These are phyloP conservation scores for Esox niger DNA, from an alignment of 2,113 vertebrate species.

Conservation along the genomic window DNA sequence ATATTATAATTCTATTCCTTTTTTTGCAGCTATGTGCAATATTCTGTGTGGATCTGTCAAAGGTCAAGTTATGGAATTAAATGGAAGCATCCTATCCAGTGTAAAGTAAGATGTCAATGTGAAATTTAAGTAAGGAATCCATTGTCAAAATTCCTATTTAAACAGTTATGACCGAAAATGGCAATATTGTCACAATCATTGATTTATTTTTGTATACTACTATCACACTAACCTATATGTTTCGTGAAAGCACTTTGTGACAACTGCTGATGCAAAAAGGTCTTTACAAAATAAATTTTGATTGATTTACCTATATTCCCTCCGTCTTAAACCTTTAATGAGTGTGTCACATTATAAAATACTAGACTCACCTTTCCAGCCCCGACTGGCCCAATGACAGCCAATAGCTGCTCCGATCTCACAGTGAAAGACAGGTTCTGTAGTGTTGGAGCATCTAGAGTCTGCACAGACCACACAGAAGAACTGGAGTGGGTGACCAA, in stretches of 20 bases:
- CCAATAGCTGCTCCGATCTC: conserved; percentile 81
- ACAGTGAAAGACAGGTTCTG: conserved; percentile 81
- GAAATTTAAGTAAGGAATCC: background rate
- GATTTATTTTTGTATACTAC: no score
- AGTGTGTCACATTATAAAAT: background rate
- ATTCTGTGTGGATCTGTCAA: no score
- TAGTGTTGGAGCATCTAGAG: conserved; percentile 79
- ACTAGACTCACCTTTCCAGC: conserved; percentile 83
- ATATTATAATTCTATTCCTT: no score
- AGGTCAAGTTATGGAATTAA: no score
- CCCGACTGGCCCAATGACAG: conserved; percentile 91
- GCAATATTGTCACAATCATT: no score
- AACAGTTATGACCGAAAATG: background rate
- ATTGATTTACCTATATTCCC: no score
- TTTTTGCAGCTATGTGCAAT: no score
- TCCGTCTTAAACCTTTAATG: background rate
- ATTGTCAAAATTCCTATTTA: background rate
- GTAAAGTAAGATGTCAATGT: background rate
- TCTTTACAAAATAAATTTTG: no score
- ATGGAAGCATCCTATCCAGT: background rate
- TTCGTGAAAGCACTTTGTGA: no score
- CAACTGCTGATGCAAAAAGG: no score
- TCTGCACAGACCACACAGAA: conserved; percentile 56
- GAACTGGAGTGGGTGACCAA: background rate
- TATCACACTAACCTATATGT: no score